Evolutionary conservation across 2,797 vertebrate genomes (phyloP).

Genomic region (Squalus acanthias): DNA sequence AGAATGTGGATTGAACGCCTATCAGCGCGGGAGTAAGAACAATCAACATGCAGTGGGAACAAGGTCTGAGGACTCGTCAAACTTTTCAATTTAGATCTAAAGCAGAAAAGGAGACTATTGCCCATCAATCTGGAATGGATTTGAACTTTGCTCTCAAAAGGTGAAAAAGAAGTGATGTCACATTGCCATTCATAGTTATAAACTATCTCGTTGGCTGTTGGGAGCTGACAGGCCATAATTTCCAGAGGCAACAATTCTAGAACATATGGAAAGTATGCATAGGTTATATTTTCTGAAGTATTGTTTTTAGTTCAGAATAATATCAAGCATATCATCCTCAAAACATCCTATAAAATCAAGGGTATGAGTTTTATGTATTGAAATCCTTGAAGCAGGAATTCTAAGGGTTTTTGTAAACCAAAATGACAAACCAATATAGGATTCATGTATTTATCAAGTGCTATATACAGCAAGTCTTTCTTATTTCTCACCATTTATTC

Average conservation of each 20-base stretch:
- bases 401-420: not conserved
- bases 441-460: not conserved
- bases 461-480: not conserved
- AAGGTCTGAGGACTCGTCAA: not conserved
- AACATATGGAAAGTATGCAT: not conserved
- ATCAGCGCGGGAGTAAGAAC: too few species aligned
- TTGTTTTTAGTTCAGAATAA: not conserved
- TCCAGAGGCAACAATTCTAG: not conserved
- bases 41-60: not conserved
- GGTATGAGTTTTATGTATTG: not conserved
- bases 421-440: not conserved
- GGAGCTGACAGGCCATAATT: not conserved
- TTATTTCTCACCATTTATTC: not conserved
- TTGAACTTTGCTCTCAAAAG: not conserved
- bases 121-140: slow-evolving; percentile 6
- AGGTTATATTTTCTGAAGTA: not conserved
- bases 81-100: not conserved
- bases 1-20: not conserved
- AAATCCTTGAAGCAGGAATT: not conserved
- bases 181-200: not conserved
- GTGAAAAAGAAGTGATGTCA: not conserved
- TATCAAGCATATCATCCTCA: not conserved
- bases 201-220: not conserved
- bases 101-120: not conserved
- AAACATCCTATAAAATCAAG: not conserved